Evolutionary conservation across 1,140 invertebrate species (phyloP), one percentile per base, ranked within the genome.

Genomic region (Wasmannia auropunctata): DNA sequence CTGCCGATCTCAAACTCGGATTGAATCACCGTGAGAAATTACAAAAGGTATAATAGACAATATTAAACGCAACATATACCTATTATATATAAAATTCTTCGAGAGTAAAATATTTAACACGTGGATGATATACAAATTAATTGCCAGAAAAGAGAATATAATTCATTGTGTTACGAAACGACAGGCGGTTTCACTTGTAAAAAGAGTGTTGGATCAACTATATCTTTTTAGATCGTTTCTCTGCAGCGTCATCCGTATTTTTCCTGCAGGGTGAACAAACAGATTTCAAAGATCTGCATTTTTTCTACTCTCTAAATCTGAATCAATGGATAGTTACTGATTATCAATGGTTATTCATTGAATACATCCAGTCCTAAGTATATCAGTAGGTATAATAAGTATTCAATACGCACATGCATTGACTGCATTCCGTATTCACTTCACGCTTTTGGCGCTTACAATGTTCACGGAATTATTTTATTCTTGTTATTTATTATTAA

Each of bases 1-100:
- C 98, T 3, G 98, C 98, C 0, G 97, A 99, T 93, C 96, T 99
- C 0, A 99, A 99, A 94, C 95, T 99, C 16, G 96, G 96, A 14
- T 96, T 97, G 62, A 95, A 95, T 2, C 85, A 90, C 16, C 87
- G 94, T 7, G 96, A 97, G 43, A 98, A 98, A 93, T 93, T 95
- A 37, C 93, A 96, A 87, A 96, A 97, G 92, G 98, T 98, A 95
- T n/a, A n/a, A n/a, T n/a, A n/a, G n/a, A n/a, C n/a, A n/a, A n/a
- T n/a, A n/a, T n/a, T n/a, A n/a, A n/a, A n/a, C n/a, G n/a, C n/a
- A 62, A 63, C 3, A 8, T 46, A 4, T 43, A 3, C 14, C n/a
- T 54, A 8, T 54, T 19, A 40, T 62, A 22, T 62, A 79, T 19
- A 46, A 28, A 51, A 67, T 56, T 11, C 22, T 72, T 54, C 7